phyloP scores from a whole-genome alignment of 2,888 invertebrate genomes.

The Drosophila dives region DNA sequence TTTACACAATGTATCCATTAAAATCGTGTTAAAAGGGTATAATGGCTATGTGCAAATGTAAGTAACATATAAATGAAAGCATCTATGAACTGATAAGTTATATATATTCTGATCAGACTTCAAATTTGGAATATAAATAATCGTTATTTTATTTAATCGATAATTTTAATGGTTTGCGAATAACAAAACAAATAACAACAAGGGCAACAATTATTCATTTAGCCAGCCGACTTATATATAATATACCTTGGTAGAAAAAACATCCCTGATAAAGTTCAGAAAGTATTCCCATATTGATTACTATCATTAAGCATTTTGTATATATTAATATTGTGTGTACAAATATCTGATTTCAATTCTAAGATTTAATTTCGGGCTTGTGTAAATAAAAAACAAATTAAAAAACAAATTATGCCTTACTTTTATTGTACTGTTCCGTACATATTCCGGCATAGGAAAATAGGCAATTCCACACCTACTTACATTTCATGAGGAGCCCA shows the following conservation, averaged over 20 bases:
- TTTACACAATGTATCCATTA: conserved; percentile 4
- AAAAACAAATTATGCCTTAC: background rate
- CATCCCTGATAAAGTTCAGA: background rate
- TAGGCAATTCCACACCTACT: background rate
- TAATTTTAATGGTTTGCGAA: background rate
- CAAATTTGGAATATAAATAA: background rate
- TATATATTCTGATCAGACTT: background rate
- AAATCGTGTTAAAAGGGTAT: background rate
- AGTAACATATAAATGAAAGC: background rate
- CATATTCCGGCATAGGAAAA: background rate
- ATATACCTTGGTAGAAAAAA: background rate
- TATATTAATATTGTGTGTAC: background rate
- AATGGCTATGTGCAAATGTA: background rate
- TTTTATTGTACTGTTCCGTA: background rate
- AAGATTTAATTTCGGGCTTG: background rate
- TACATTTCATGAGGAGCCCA: background rate
- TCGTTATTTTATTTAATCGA: background rate
- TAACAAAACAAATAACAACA: background rate
- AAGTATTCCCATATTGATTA: background rate
- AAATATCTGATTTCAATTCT: no score
- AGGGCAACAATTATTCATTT: background rate
- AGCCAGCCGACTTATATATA: background rate
- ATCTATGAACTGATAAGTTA: background rate
- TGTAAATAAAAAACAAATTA: background rate
- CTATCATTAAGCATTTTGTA: background rate